These are phyloP conservation scores for Cenopis cana DNA, from an alignment of 2,888 invertebrate species.

Conservation along the genomic window DNA sequence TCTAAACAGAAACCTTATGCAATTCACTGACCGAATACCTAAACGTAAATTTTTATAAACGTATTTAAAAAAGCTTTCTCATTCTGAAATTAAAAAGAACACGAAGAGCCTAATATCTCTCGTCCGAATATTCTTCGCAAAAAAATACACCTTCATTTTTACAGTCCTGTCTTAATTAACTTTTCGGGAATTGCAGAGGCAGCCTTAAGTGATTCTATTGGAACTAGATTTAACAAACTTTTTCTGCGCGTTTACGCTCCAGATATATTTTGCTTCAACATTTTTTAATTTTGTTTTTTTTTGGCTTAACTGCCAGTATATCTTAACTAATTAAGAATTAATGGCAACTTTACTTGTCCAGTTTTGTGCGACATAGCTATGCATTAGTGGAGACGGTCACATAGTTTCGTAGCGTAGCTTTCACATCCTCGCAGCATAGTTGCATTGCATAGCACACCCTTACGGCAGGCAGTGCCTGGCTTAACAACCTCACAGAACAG, in stretches of 20 bases:
- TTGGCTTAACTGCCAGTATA: neutral
- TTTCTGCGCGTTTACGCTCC: neutral
- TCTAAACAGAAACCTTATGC: too few species aligned
- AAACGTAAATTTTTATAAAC: neutral
- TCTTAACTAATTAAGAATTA: too few species aligned
- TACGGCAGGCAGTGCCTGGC: too few species aligned
- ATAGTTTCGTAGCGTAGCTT: too few species aligned
- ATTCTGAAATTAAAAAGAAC: neutral
- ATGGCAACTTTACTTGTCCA: too few species aligned
- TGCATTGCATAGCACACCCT: too few species aligned
- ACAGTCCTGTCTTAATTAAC: slow-evolving; percentile 17
- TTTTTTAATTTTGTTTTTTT: neutral
- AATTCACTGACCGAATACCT: too few species aligned
- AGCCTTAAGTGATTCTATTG: slow-evolving; percentile 22
- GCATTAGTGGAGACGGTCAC: too few species aligned
- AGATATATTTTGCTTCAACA: neutral
- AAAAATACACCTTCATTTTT: slow-evolving; percentile 30
- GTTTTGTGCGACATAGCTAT: too few species aligned
- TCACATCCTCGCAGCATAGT: too few species aligned
- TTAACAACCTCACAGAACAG: too few species aligned
- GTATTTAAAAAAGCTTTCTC: neutral
- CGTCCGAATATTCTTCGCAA: slow-evolving; percentile 9
- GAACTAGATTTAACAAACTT: slow-evolving; percentile 21
- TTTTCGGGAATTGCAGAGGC: slow-evolving; percentile 21
- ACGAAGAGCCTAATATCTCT: neutral